Evolutionary conservation across 2,888 invertebrate species (phyloP), one percentile per base, ranked within the genome.

Genomic region (Cyclophora punctaria): DNA sequence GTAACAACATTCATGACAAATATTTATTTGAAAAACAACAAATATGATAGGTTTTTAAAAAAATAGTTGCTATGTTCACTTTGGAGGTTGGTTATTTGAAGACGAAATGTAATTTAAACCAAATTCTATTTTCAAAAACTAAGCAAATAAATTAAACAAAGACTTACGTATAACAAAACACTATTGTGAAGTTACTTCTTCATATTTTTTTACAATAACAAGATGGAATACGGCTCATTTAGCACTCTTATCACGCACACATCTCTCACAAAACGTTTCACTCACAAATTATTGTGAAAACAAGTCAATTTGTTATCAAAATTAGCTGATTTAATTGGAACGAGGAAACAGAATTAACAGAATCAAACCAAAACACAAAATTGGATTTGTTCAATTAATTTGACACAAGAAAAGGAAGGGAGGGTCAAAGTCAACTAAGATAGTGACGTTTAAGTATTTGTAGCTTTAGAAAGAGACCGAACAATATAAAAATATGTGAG

Each of bases 101-200:
- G 20, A 20, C 20, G 20, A 20, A 20, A 20, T 20, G 20, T 20
- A 20, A 20, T 20, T 20, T 20, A 20, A 20, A 20, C 20, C 20
- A 20, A n/a, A 20, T 20, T 20, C 20, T 20, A 1, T 20, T 20
- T 20, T 20, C 20, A 20, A 20, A 20, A 20, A 20, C 20, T 20
- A 20, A 20, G 20, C 20, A 20, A 20, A 20, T 35, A 2, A 55
- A 34, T 54, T 44, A 37, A 60, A 69, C 70, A 70, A 70, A 69
- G 67, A 63, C 64, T 63, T 63, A 71, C 69, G 51, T 60, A 52
- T 48, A 53, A 58, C 53, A 56, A 55, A 51, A 60, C 60, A 60
- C 50, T 51, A 45, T 49, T 41, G 40, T 20, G 20, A 45, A 48
- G 57, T 59, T 60, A 51, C 60, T 63, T 56, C 63, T 66, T 66